Evolutionary conservation across 2,113 vertebrate genomes (phyloP), one percentile per base, ranked within the genome.

Genomic region (Gnathonemus echidnorhynchus): DNA sequence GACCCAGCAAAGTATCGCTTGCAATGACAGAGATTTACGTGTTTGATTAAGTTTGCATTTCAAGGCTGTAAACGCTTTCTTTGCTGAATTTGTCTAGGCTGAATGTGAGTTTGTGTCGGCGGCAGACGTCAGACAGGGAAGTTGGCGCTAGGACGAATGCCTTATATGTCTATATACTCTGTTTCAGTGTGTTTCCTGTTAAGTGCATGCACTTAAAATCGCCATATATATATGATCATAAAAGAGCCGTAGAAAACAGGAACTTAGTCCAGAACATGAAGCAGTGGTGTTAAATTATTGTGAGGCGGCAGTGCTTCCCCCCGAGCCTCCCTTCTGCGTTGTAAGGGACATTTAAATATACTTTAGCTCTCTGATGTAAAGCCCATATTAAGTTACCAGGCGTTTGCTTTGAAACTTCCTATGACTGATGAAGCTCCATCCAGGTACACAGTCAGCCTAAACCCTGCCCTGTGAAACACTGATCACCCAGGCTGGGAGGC

Each of bases 121-220:
- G 42, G 46, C 58, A 5, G 24, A 11, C 88, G 9, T 10, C 27
- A 83, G 42, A n/a, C 3, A 11, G 80, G 90, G 89, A 91, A 92
- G 87, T 92, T 56, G n/a, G 31, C 70, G 5, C 31, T 77, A 10
- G 27, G 21, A 21, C 15, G 31, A 45, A 89, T 48, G 27, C 91
- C 91, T 90, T 90, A 91, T 90, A 92, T 89, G 89, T 90, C 83
- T 7, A 42, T 91, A 87, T 48, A 53, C 85, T n/a, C 85, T 17
- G 7, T 53, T 5, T 39, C 62, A 17, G 27, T 35, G 10, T 39
- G 84, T 19, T 84, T 90, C 45, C 53, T 39, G 24, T 80, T 45
- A 48, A 24, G 39, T 42, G 17, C 80, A 84, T 3, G 17, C 80
- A 46, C 46, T 45, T 84, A 53, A 17, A 21, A 48, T 21, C 21